Percentiles rank a stretch among this genome's conserved stretches.
These are phyloP conservation scores for Thymelicus lineola DNA, from an alignment of 2,888 invertebrate genomes.

Conservation along the genomic window DNA sequence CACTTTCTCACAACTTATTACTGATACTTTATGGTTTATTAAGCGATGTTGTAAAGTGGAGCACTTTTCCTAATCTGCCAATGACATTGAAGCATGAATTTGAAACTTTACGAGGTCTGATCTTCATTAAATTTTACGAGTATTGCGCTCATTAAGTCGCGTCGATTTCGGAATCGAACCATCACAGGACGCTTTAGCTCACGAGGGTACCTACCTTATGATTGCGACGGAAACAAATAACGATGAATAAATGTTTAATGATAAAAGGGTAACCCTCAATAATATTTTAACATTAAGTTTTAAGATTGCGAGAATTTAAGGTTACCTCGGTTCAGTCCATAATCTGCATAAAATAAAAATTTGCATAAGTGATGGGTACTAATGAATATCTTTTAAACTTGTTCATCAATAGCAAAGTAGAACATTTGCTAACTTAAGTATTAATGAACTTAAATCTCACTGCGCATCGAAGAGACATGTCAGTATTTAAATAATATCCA, in stretches of 20 bases:
- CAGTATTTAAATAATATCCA: neutral
- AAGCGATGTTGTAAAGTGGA: constrained; percentile 43
- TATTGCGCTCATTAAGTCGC: constrained; percentile 44
- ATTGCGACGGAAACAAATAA: constrained; percentile 25
- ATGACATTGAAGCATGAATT: constrained; percentile 46
- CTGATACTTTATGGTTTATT: constrained; percentile 43
- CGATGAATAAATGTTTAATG: constrained; percentile 6
- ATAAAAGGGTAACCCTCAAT: constrained; percentile 18
- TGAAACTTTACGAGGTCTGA: constrained; percentile 45
- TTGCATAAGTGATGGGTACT: too few species aligned
- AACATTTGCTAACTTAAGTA: too few species aligned
- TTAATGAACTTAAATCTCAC: too few species aligned
- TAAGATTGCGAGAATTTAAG: too few species aligned
- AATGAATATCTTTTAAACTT: too few species aligned
- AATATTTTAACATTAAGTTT: constrained; percentile 17
- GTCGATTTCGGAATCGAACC: constrained; percentile 43
- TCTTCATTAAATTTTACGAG: constrained; percentile 48
- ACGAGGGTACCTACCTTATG: constrained; percentile 17
- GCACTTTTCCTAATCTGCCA: constrained; percentile 44
- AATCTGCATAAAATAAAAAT: too few species aligned
- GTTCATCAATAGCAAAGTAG: too few species aligned
- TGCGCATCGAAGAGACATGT: too few species aligned
- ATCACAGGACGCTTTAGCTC: constrained; percentile 39
- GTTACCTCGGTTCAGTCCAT: neutral
- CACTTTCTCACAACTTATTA: constrained; percentile 37